These are phyloP conservation scores for Stylophora pistillata DNA, from an alignment of 64 coral and sea anemone species.

Conservation along the genomic window DNA sequence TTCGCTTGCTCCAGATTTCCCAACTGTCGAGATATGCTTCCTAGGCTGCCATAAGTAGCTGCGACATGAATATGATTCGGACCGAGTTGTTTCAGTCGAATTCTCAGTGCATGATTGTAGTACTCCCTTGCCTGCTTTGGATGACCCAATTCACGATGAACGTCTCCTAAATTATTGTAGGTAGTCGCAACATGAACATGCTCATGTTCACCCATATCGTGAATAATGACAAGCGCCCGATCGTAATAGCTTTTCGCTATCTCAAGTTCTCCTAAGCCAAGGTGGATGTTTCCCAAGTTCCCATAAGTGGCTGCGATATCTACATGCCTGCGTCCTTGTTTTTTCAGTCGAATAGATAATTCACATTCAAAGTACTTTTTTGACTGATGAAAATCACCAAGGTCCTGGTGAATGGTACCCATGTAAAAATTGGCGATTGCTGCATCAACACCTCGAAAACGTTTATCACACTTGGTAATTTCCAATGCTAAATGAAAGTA, in stretches of 20 bases:
- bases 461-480: not conserved
- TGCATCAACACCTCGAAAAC: not conserved
- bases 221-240: not conserved
- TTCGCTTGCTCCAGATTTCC: not conserved
- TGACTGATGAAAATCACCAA: not conserved
- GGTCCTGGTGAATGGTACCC: not conserved
- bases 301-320: not conserved
- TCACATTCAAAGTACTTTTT: not conserved
- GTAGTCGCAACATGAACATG: conserved; percentile 7
- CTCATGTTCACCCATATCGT: not conserved
- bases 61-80: conserved; percentile 11
- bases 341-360: not conserved
- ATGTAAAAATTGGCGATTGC: not conserved
- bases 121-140: conserved; percentile 4
- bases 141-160: not conserved
- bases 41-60: conserved; percentile 21
- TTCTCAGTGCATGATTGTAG: not conserved
- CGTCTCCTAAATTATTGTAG: conserved; percentile 13
- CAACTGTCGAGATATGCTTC: not conserved
- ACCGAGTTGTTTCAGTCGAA: conserved; percentile 10
- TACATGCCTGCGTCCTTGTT: not conserved
- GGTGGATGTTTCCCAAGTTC: not conserved
- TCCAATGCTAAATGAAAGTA: not conserved
- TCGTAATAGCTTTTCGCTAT: not conserved
- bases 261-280: not conserved